A percentile compares a stretch with the other conserved stretches of the same genome.
Conservation (phyloP, 2,888 invertebrate species). For the Heteropelma amictum region DNA sequence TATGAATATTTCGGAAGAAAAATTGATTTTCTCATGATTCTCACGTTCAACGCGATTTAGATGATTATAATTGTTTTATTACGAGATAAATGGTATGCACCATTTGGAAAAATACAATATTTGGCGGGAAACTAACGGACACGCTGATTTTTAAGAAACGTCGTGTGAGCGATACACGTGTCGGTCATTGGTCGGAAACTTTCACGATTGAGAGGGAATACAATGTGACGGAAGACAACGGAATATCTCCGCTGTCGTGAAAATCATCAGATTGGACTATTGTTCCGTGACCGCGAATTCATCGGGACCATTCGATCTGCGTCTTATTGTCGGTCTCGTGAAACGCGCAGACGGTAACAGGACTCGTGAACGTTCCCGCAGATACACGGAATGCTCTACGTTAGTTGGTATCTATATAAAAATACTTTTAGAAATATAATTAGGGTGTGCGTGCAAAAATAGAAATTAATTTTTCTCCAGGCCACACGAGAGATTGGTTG, state of each 20-base stretch:
- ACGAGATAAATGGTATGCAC: too few species aligned
- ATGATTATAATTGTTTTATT: too few species aligned
- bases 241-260: conserved; percentile 8
- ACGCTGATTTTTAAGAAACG: not conserved
- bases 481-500: too few species aligned
- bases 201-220: conserved; percentile 10
- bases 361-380: conserved; percentile 8
- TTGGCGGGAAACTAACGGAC: not conserved
- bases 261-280: conserved; percentile 22
- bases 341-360: conserved; percentile 26
- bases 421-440: too few species aligned
- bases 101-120: not conserved
- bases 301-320: conserved; percentile 13
- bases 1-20: too few species aligned
- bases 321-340: conserved; percentile 27
- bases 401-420: not conserved
- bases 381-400: conserved; percentile 5
- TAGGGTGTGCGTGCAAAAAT: not conserved
- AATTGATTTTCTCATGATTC: too few species aligned
- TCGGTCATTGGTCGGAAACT: conserved; percentile 20
- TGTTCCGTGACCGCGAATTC: conserved; percentile 33
- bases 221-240: not conserved
- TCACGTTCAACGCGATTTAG: too few species aligned
- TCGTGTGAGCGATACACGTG: not conserved
- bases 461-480: too few species aligned